Evolutionary conservation across 2,888 invertebrate species (phyloP), one percentile per base, ranked within the genome.

Genomic region (Phorcus lineatus): DNA sequence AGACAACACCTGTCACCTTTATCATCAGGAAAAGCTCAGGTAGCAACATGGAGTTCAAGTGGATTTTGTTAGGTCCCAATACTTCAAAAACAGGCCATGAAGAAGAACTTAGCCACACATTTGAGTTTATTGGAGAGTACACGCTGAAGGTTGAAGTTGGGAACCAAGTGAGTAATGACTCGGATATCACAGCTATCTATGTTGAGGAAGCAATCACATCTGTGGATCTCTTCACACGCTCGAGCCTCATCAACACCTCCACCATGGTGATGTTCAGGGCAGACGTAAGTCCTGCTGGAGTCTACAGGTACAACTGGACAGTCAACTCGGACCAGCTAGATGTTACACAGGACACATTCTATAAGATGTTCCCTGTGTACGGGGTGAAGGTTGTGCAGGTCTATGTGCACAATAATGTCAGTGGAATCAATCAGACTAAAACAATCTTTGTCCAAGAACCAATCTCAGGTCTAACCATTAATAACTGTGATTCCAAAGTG

Each of bases 381-480:
- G 86, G 83, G 0, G 70, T 74, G 24, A 82, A 84, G 67, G 74
- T 54, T 24, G 84, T 87, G 0, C 24, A 19, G 1, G 79, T 87
- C 4, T 81, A 66, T 74, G 89, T 83, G 1, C 80, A 78, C 22
- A 89, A 88, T 74, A 81, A 79, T 40, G 82, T 89, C 11, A 85
- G 84, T 52, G 75, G 40, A 0, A 28, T 47, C 13, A 81, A 22
- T 13, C 78, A 70, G 9, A 40, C 75, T 2, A 74, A 81, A 1
- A 40, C 16, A 9, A 66, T 88, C 11, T 24, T 81, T 6, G 82
- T 87, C 2, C 83, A 87, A 74, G 86, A 86, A 55, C 52, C 78
- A 0, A 82, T 89, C 3, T 40, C 74, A 40, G 82, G 81, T 52
- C 79, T 88, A 6, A 6, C 36, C 1, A 74, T 89, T 28, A 74